A percentile compares a stretch with the other conserved stretches of the same genome.
phyloP scores from a whole-genome alignment of 2,113 vertebrate genomes.

The Felis catus region F.catus_Fca126_mat1.0 CM031423.1:81403501-81404000 shows the following conservation, averaged over 20 bases:
- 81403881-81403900: too few relatives aligned
- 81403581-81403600: background rate
- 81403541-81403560: background rate
- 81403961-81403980: too few relatives aligned
- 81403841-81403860: background rate
- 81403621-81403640: background rate
- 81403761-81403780: background rate
- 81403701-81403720: background rate
- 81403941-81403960: too few relatives aligned
- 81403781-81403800: background rate
- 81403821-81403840: background rate
- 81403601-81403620: background rate
- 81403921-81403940: too few relatives aligned
- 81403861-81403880: too few relatives aligned
- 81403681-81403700: background rate
- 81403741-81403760: background rate
- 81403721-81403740: conserved; percentile 21
- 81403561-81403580: background rate
- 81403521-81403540: background rate
- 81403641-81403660: background rate
- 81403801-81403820: background rate
- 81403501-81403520: conserved; percentile 48
- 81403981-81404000: too few relatives aligned
- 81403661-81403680: background rate
- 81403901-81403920: too few relatives aligned